Percentiles rank a stretch among this genome's conserved stretches.
phyloP scores from a whole-genome alignment of 1,140 invertebrate species.

The roundworm (Caenorhabditis elegans) region WBcel235 BX284603.4:11563501-11564000 shows the following conservation, averaged over 20 bases:
- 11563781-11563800: background rate
- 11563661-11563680: too few relatives aligned
- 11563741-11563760: background rate
- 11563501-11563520: background rate
- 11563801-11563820: background rate
- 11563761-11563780: background rate
- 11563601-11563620: too few relatives aligned
- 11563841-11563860: background rate
- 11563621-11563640: too few relatives aligned
- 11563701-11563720: background rate
- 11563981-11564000: too few relatives aligned
- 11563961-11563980: too few relatives aligned
- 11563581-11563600: background rate
- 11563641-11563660: too few relatives aligned
- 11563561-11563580: conserved; percentile 13
- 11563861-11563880: background rate
- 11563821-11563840: background rate
- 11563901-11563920: too few relatives aligned
- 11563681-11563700: too few relatives aligned
- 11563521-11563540: background rate
- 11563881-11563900: background rate
- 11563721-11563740: background rate
- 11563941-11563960: too few relatives aligned
- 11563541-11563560: background rate
- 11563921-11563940: too few relatives aligned